Conservation (phyloP, 2,797 vertebrate genomes). For the Ispidina picta region DNA sequence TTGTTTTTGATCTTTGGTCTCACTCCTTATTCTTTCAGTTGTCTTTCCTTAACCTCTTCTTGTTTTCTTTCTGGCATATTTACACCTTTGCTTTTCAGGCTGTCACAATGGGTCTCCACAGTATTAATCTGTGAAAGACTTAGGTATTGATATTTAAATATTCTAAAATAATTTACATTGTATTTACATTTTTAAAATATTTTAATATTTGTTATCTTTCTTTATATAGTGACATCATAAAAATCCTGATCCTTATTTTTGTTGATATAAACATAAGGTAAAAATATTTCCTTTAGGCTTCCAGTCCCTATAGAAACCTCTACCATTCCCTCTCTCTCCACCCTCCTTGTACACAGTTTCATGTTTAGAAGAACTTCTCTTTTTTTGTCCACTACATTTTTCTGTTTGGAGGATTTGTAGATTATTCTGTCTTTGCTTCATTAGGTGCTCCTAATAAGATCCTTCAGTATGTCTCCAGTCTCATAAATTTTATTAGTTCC, state of each 20-base stretch:
- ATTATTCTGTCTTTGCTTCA: not conserved
- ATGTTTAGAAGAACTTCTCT: not conserved
- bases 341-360: not conserved
- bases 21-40: not conserved
- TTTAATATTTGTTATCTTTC: not conserved
- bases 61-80: not conserved
- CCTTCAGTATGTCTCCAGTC: not conserved
- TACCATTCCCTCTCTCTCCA: not conserved
- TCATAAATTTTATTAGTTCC: not conserved
- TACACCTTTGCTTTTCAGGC: not conserved
- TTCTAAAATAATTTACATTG: not conserved
- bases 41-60: not conserved
- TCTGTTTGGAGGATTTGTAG: not conserved
- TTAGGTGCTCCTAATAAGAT: not conserved
- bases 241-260: not conserved
- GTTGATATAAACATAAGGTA: not conserved
- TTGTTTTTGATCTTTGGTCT: not conserved
- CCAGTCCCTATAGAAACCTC: fast-evolving
- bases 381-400: not conserved
- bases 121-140: not conserved
- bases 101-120: not conserved
- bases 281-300: not conserved
- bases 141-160: not conserved
- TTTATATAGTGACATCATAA: not conserved
- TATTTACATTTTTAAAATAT: not conserved